phyloP scores from a whole-genome alignment of 2,888 invertebrate genomes.

The Tenthredo amoena region DNA sequence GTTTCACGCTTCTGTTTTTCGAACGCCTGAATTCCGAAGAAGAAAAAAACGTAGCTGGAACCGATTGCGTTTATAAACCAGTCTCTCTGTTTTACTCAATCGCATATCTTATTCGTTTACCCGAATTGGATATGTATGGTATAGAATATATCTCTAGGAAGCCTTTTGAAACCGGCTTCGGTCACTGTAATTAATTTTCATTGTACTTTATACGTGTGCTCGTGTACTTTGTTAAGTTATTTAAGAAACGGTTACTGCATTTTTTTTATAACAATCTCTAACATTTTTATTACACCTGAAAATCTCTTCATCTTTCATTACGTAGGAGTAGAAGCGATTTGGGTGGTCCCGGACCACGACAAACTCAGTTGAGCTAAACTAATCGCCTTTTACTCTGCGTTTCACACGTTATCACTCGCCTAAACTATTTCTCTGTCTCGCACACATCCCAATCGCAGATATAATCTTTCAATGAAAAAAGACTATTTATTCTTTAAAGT shows the following conservation, averaged over 20 bases:
- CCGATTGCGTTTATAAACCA: neutral
- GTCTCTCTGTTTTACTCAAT: neutral
- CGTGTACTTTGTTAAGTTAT: conserved; percentile 24
- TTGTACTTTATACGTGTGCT: neutral
- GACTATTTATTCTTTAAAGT: neutral
- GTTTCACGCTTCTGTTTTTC: neutral
- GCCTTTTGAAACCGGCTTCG: neutral
- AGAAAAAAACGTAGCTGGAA: neutral
- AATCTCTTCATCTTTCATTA: neutral
- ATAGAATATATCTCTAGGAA: neutral
- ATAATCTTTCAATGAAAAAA: neutral
- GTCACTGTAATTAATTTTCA: neutral
- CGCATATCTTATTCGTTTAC: neutral
- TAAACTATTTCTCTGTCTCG: neutral
- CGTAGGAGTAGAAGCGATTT: neutral
- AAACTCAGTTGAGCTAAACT: neutral
- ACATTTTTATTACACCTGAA: neutral
- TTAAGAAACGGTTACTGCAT: neutral
- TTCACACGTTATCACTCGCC: neutral
- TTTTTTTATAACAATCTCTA: neutral
- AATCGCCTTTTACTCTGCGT: neutral
- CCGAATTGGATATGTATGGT: neutral
- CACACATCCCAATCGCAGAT: neutral
- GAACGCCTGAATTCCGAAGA: neutral
- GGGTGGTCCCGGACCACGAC: neutral